A percentile compares a stretch with the other conserved stretches of the same genome.
phyloP scores from a whole-genome alignment of 2,113 vertebrate species.

The Heterochromis multidens region DNA sequence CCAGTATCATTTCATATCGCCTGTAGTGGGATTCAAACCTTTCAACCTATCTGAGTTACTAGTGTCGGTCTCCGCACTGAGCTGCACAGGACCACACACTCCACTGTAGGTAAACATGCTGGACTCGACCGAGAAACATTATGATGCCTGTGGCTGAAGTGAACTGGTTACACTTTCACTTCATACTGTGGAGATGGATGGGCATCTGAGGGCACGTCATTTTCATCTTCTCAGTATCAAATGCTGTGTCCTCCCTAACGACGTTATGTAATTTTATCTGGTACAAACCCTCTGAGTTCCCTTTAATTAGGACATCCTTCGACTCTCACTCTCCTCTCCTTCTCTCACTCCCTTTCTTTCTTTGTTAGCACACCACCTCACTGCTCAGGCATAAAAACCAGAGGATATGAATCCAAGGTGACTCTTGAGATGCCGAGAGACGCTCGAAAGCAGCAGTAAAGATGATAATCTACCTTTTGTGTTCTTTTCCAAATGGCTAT shows the following conservation, averaged over 20 bases:
- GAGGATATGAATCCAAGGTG: conserved; percentile 67
- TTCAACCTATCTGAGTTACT: background rate
- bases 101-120: conserved; percentile 15
- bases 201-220: conserved; percentile 57
- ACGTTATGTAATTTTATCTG: conserved; percentile 79
- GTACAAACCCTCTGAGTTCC: conserved; percentile 77
- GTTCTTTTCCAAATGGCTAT: background rate
- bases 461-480: background rate
- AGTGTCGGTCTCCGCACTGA: background rate
- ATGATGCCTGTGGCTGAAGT: background rate
- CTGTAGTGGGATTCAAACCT: background rate
- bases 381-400: conserved; percentile 44
- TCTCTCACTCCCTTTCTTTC: conserved; percentile 49
- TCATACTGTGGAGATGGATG: conserved; percentile 25
- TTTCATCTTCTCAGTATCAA: conserved; percentile 71
- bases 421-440: conserved; percentile 57
- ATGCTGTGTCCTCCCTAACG: conserved; percentile 70
- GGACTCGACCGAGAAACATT: background rate
- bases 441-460: conserved; percentile 20
- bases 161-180: conserved; percentile 20
- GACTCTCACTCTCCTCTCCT: conserved; percentile 41
- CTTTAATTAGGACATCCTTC: conserved; percentile 79
- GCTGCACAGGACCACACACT: conserved; percentile 1
- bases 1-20: background rate
- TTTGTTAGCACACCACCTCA: conserved; percentile 52